phyloP scores from a whole-genome alignment of 1,140 invertebrate species.

The Penaeus chinensis region DNA sequence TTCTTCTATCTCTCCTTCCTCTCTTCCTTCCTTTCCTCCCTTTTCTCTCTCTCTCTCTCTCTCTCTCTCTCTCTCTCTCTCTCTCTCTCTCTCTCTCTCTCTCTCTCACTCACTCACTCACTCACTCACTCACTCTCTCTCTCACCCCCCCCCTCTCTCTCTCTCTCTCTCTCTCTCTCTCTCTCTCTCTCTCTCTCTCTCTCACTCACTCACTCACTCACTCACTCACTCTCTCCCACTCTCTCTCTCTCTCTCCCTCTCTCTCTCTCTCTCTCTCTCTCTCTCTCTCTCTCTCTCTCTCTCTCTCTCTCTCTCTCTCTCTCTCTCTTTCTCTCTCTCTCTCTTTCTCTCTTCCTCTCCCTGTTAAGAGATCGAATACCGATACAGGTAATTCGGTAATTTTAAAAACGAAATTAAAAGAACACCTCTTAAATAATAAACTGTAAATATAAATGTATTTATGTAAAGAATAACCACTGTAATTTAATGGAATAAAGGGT shows the following conservation, averaged over 20 bases:
- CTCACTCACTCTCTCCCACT: background rate
- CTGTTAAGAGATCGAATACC: no score
- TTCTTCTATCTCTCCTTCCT: conserved; percentile 16
- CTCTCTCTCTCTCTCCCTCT: background rate
- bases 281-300: no score
- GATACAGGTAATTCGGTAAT: no score
- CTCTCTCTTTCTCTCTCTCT: no score
- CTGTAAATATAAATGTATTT: no score
- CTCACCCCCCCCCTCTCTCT: background rate
- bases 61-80: background rate
- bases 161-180: background rate
- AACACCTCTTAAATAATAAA: no score
- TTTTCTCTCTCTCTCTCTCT: background rate
- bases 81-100: background rate
- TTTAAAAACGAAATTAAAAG: no score
- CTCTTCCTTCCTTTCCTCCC: background rate
- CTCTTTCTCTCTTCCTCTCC: no score
- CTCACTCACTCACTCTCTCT: background rate
- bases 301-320: no score
- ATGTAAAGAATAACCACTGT: no score
- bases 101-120: background rate
- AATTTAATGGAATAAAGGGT: no score
- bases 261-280: background rate
- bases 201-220: background rate
- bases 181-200: background rate